Evolutionary conservation across 2,797 vertebrate species (phyloP).

Genomic region (Platalea minor): DNA sequence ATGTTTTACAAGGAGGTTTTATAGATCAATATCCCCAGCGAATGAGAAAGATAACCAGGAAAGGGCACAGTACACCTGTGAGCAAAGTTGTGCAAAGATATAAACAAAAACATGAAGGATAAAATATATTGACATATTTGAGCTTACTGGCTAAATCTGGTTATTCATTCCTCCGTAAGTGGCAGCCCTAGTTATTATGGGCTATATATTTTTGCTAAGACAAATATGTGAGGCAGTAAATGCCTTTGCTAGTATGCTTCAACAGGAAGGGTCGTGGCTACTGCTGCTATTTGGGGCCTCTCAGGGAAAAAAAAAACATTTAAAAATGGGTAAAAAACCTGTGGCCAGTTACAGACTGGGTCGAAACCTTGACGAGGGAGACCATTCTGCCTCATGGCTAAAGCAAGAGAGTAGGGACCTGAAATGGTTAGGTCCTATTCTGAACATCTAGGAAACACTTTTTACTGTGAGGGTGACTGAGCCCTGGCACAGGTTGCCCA

Average conservation of each 20-base stretch:
- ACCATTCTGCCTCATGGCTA: not conserved
- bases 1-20: constrained; percentile 61
- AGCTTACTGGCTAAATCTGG: constrained; percentile 45
- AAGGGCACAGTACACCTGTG: constrained; percentile 34
- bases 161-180: constrained; percentile 33
- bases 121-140: constrained; percentile 47
- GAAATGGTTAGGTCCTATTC: not conserved
- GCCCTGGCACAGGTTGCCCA: not conserved
- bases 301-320: not conserved
- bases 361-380: not conserved
- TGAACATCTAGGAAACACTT: not conserved
- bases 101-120: constrained; percentile 26
- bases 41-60: constrained; percentile 46
- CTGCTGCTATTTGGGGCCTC: not conserved
- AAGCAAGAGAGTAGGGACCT: not conserved
- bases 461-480: not conserved
- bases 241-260: not conserved
- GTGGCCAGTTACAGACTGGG: not conserved
- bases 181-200: constrained; percentile 14
- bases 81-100: constrained; percentile 23
- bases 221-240: constrained; percentile 45
- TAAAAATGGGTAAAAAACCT: not conserved
- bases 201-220: constrained; percentile 48
- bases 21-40: constrained; percentile 26
- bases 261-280: constrained; percentile 25